These are phyloP conservation scores for Lysandra coridon DNA, from an alignment of 2,888 invertebrate species.

Conservation along the genomic window DNA sequence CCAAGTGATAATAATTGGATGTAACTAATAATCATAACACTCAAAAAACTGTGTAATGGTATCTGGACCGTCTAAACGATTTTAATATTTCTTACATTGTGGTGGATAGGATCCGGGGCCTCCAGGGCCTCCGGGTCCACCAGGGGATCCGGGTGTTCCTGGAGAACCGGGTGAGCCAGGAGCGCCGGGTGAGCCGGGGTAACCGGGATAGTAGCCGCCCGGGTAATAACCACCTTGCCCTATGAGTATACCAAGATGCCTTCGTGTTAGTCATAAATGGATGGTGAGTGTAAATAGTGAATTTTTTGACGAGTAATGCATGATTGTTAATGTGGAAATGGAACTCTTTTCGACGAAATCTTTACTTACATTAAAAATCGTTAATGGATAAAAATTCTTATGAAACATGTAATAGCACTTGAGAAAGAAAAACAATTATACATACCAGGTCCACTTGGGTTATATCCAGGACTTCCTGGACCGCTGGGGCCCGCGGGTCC, in stretches of 20 bases:
- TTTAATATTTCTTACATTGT: slow-evolving; percentile 10
- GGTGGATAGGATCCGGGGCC: slow-evolving; percentile 23
- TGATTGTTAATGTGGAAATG: background rate
- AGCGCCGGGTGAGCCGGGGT: background rate
- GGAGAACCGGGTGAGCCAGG: slow-evolving; percentile 35
- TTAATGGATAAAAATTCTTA: background rate
- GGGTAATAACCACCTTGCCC: slow-evolving; percentile 34
- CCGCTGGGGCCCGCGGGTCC: slow-evolving; percentile 31
- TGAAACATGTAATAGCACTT: background rate
- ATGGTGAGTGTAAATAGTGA: background rate
- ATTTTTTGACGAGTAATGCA: background rate
- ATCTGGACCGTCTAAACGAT: background rate
- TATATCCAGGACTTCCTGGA: slow-evolving; percentile 55
- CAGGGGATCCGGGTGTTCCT: slow-evolving; percentile 34
- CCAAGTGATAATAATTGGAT: no score
- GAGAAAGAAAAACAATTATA: background rate
- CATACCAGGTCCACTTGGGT: slow-evolving; percentile 36
- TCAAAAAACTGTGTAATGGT: no score
- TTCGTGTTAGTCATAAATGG: slow-evolving; percentile 13
- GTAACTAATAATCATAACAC: no score
- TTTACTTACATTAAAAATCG: background rate
- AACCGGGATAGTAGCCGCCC: slow-evolving; percentile 37
- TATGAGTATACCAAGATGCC: background rate
- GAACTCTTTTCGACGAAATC: background rate
- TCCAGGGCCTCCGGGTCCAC: slow-evolving; percentile 35